Evolutionary conservation across 2,113 vertebrate genomes (phyloP).

Genomic region (Panthera leo): DNA sequence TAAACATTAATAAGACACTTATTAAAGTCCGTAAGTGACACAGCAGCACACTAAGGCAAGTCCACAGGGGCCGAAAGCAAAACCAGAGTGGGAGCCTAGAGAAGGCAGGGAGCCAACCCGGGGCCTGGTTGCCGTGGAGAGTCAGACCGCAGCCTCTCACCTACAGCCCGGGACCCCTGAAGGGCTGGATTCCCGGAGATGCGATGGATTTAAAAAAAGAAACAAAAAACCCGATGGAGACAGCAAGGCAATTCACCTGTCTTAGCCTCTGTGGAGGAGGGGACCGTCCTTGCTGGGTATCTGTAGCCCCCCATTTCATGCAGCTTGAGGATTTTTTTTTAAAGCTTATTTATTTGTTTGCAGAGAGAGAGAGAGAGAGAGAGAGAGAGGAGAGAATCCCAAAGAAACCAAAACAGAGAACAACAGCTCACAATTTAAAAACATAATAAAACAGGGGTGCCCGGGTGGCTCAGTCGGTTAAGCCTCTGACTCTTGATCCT

Average conservation of each 20-base stretch:
- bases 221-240: not conserved
- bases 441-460: not conserved
- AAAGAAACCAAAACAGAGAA: not conserved
- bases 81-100: not conserved
- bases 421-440: not conserved
- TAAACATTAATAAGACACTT: too few relatives aligned
- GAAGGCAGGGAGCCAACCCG: not conserved
- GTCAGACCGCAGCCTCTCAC: not conserved
- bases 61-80: not conserved
- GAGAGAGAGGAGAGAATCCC: too few relatives aligned
- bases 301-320: not conserved
- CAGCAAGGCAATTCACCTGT: too few relatives aligned
- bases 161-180: not conserved
- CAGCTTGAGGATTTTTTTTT: too few relatives aligned
- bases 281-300: not conserved
- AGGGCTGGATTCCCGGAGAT: not conserved
- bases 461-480: too few relatives aligned
- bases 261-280: not conserved
- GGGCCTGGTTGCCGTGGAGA: not conserved
- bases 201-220: not conserved
- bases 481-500: too few relatives aligned
- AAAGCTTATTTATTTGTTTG: too few relatives aligned
- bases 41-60: not conserved
- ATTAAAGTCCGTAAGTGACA: not conserved
- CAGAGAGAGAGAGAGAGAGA: too few relatives aligned